Percentiles rank a stretch among this genome's conserved stretches.
Evolutionary conservation across 1,140 invertebrate genomes (phyloP).

Genomic region (Drosophila cardini): DNA sequence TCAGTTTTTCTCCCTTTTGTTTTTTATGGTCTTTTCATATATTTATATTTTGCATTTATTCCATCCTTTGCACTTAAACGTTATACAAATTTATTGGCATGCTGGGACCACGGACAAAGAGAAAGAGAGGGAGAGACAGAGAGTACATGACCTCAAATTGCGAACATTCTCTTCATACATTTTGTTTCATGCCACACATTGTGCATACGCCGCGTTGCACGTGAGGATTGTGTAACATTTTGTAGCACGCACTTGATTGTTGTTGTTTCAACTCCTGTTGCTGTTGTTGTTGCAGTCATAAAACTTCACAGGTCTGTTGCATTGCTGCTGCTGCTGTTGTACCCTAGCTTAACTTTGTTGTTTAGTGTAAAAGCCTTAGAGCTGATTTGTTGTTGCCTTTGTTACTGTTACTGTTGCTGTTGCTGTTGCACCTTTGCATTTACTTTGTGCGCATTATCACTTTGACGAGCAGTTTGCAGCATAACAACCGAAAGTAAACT

Average conservation of each 20-base stretch:
- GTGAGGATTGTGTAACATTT: conserved; percentile 72
- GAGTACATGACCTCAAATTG: conserved; percentile 25
- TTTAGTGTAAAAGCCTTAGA: conserved; percentile 79
- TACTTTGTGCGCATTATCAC: conserved; percentile 79
- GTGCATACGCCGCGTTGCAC: conserved; percentile 70
- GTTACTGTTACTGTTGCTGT: conserved; percentile 28
- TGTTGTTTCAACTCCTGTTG: conserved; percentile 7
- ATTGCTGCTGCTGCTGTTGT: conserved; percentile 20
- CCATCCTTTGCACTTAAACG: conserved; percentile 22
- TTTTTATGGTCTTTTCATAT: conserved; percentile 6
- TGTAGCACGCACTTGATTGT: conserved; percentile 27
- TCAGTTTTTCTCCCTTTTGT: neutral
- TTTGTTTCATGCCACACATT: conserved; percentile 34
- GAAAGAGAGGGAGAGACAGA: no score
- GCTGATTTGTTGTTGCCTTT: conserved; percentile 36
- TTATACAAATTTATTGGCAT: conserved; percentile 37
- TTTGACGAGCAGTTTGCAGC: conserved; percentile 46
- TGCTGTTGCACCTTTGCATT: conserved; percentile 59
- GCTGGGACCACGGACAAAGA: conserved; percentile 15
- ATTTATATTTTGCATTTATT: conserved; percentile 36
- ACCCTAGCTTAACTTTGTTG: conserved; percentile 73
- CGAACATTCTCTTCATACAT: conserved; percentile 6
- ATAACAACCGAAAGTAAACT: conserved; percentile 55
- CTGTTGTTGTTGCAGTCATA: conserved; percentile 38
- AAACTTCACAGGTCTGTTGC: conserved; percentile 37